Base-by-base conservation (phyloP, 2,797 vertebrate species). In the Lophius americanus region DNA sequence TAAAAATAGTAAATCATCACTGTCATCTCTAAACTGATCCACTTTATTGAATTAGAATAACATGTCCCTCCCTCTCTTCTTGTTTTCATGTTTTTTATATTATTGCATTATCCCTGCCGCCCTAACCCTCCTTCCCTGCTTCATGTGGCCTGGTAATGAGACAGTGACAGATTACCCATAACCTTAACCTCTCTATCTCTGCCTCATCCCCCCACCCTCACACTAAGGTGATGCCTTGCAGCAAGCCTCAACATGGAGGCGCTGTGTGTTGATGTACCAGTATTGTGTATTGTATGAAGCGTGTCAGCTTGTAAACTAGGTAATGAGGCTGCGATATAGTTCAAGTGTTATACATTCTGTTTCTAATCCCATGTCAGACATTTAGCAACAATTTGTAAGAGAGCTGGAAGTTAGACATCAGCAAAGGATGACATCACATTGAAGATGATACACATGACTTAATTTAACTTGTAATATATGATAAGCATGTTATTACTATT, bases 131-230 rank as follows among this genome's bases (percentile, higher is more conserved):
- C 65, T 76, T 67, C 74, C 39, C 66, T 68, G 36, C 70, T 81
- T 63, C 75, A 76, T 78, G 67, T 81, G 77, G 74, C 72, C 67
- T 63, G 64, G 75, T 91, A 92, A 92, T 86, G 81, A 92, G 91
- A 90, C 91, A 91, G 81, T 88, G 89, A 92, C 78, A 69, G 78
- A 93, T 92, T 76, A 85, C 79, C 60, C 71, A 61, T 73, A 85
- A 70, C 69, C 76, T 36, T 44, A 44, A 44, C 51, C 65, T 47
- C 67, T 55, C 52, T 52, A 61, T 63, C 60, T 60, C 39, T 42
- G 51, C 71, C 33, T 39, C 59, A 50, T 47, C 54, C 60, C 65
- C 36, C n/a, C 3, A 4, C 13, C 35, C 42, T 64, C 60, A 42
- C 39, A 55, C 36, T 33, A 12, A 72, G 52, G 61, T 51, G 53